Base-by-base conservation (phyloP, 2,888 invertebrate species). In the Ormyrus rosae region DNA sequence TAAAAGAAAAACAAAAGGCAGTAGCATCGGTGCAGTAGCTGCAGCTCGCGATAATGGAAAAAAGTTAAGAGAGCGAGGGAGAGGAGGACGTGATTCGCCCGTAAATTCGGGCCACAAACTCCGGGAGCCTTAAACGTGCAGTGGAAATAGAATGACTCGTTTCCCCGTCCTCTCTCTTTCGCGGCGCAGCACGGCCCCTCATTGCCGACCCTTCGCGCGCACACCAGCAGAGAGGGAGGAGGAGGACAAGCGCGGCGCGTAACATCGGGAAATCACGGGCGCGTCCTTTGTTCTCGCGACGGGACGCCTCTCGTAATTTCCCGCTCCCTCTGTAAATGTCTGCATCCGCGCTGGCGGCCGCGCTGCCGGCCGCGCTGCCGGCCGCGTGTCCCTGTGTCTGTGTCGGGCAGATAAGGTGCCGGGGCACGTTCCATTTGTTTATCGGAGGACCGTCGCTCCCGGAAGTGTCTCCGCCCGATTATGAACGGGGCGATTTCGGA, bases 71-170 rank as follows among this genome's bases (percentile, higher is more conserved):
- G 73, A 9, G 46, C 13, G 55, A 58, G 58, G 70, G 61, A 50
- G 45, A 51, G 46, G 75, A 77, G 75, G 71, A 82, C 82, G 82
- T 82, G 82, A 82, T 82, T 78, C 80, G 82, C 77, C 77, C 82
- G 77, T 82, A 82, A 82, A 82, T 82, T 82, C 64, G 77, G 80
- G 50, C 77, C 78, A 67, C 82, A 77, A 82, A 80, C 77, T 80
- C 78, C 60, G 51, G 71, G 67, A 72, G 78, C 80, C 80, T 80
- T 80, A 82, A 82, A 82, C 82, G 82, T 82, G 82, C 78, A 80
- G 77, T 80, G 82, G 69, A 82, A 80, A 82, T 81, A 81, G 78
- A 82, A 82, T 81, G 82, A 82, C 80, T 81, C 72, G 79, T 78
- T 79, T 75, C 77, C 61, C 68, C 4, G 45, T n/a, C 48, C 45